A percentile compares a stretch with the other conserved stretches of the same genome.
Evolutionary conservation across 2,113 vertebrate genomes (phyloP).

Genomic region (Hippocampus barbouri): DNA sequence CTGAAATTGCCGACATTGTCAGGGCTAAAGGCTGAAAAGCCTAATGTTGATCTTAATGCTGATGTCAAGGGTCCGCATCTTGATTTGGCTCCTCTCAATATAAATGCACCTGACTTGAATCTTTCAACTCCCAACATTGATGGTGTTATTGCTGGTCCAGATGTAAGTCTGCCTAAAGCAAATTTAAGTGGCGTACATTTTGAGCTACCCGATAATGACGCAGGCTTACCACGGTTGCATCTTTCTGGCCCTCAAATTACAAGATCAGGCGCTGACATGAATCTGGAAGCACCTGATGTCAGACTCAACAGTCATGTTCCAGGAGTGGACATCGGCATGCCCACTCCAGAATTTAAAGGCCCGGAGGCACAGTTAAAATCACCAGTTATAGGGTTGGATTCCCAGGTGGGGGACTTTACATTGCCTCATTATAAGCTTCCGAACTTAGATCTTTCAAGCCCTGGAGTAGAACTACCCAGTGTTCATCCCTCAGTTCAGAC

Average conservation of each 20-base stretch:
- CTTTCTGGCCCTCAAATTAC: constrained; percentile 11
- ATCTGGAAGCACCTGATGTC: constrained; percentile 35
- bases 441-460: constrained; percentile 42
- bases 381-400: constrained; percentile 39
- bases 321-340: constrained; percentile 22
- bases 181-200: constrained; percentile 8
- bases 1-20: constrained; percentile 52
- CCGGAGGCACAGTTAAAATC: constrained; percentile 41
- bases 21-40: constrained; percentile 40
- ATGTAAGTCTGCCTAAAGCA: constrained; percentile 12
- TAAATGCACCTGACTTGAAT: constrained; percentile 31
- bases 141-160: constrained; percentile 18
- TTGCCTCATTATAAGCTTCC: constrained; percentile 53
- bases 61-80: constrained; percentile 35
- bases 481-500: constrained; percentile 25
- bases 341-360: constrained; percentile 32
- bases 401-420: constrained; percentile 46
- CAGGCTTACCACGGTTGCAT: constrained; percentile 30
- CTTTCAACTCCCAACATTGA: constrained; percentile 27
- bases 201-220: constrained; percentile 21
- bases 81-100: constrained; percentile 19
- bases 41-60: constrained; percentile 36
- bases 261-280: constrained; percentile 15
- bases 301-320: constrained; percentile 2
- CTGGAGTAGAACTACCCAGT: constrained; percentile 44